Conservation (phyloP, 2,797 vertebrate genomes). For the Artibeus lituratus region DNA sequence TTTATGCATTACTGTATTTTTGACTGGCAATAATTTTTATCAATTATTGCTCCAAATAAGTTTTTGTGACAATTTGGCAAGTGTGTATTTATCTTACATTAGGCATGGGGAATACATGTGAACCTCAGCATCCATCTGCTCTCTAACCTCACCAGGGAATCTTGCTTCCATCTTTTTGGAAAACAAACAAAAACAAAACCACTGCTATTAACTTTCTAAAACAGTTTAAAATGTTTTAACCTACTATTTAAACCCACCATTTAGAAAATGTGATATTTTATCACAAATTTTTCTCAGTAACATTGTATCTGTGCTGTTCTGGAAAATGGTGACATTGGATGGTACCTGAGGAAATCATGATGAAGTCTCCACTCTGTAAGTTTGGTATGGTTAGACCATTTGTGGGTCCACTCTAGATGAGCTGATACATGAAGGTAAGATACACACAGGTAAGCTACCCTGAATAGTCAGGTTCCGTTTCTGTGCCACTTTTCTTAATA, state of each 20-base stretch:
- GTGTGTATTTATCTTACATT: neutral
- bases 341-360: neutral
- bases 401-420: neutral
- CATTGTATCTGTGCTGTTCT: neutral
- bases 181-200: neutral
- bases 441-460: too few relatives aligned
- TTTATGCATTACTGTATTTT: neutral
- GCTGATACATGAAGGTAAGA: too few relatives aligned
- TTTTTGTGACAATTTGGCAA: neutral
- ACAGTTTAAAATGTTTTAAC: neutral
- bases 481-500: neutral
- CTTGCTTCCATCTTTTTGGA: neutral
- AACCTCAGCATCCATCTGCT: neutral
- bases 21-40: neutral
- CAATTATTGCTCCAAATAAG: neutral
- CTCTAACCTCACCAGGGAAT: neutral
- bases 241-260: fast-evolving
- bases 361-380: neutral
- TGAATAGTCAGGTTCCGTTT: neutral
- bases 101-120: too few relatives aligned
- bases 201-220: neutral
- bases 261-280: neutral
- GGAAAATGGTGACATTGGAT: neutral
- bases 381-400: neutral
- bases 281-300: neutral